Conservation (phyloP, 2,888 invertebrate species). For the Parnassius glacialis region DNA sequence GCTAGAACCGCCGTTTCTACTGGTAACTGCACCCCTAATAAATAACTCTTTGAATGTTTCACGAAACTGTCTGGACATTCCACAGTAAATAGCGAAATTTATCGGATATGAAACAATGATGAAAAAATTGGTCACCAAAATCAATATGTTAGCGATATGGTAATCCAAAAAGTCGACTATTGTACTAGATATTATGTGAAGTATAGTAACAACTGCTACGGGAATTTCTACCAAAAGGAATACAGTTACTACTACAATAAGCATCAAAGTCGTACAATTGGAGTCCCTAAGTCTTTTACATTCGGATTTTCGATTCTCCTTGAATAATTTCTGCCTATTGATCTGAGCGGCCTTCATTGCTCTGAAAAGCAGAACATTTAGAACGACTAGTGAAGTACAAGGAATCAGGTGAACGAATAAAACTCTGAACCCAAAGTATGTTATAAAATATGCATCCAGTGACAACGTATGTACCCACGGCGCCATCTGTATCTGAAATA, state of each 20-base stretch:
- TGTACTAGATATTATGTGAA: constrained; percentile 90
- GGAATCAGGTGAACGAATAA: constrained; percentile 95
- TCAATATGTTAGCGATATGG: constrained; percentile 87
- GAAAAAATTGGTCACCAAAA: constrained; percentile 93
- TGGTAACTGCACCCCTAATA: constrained; percentile 82
- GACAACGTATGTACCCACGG: constrained; percentile 87
- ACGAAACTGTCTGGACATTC: constrained; percentile 96
- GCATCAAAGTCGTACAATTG: constrained; percentile 92
- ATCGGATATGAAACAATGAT: constrained; percentile 95
- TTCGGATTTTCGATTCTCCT: constrained; percentile 88
- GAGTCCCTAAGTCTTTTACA: constrained; percentile 89
- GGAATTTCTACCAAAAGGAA: constrained; percentile 92
- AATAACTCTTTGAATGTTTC: constrained; percentile 95
- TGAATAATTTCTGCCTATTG: constrained; percentile 87
- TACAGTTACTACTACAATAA: constrained; percentile 92
- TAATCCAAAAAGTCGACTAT: constrained; percentile 88
- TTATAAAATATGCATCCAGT: constrained; percentile 88
- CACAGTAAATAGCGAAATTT: constrained; percentile 97
- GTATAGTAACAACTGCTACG: constrained; percentile 88
- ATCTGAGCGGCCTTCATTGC: constrained; percentile 92
- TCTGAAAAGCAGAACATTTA: constrained; percentile 92
- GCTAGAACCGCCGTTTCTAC: constrained; percentile 85
- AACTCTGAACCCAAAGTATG: constrained; percentile 92
- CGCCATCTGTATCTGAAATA: constrained; percentile 77
- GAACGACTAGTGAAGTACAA: constrained; percentile 91